A percentile compares a stretch with the other conserved stretches of the same genome.
phyloP scores from a whole-genome alignment of 1,140 invertebrate genomes.

The Drosophila ohnishii region DNA sequence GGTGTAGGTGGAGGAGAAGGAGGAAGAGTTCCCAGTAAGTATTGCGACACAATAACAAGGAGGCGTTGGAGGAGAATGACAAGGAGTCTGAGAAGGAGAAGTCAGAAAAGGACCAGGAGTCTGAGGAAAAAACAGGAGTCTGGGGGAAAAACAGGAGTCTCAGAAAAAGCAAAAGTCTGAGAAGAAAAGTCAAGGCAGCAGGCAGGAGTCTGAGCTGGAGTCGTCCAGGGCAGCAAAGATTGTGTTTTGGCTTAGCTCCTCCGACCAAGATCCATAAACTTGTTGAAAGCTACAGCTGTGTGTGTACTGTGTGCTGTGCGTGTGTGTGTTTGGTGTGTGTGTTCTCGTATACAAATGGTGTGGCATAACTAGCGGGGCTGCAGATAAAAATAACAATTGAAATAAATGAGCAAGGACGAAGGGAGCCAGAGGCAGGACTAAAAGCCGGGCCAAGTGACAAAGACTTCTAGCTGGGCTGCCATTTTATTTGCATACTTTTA shows the following conservation, averaged over 20 bases:
- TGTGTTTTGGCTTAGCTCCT: constrained; percentile 35
- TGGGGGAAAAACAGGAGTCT: neutral
- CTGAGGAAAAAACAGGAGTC: neutral
- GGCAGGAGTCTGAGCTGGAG: neutral
- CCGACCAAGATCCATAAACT: constrained; percentile 46
- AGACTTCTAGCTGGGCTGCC: constrained; percentile 15
- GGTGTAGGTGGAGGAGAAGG: constrained; percentile 6
- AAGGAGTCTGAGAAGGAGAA: neutral
- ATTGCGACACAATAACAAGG: constrained; percentile 42
- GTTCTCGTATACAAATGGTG: constrained; percentile 39
- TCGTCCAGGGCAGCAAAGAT: constrained; percentile 24
- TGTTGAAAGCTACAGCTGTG: constrained; percentile 29
- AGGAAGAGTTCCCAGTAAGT: constrained; percentile 11
- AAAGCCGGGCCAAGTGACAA: constrained; percentile 4
- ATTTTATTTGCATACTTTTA: constrained; percentile 64
- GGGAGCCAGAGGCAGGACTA: neutral
- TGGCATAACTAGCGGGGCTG: constrained; percentile 66
- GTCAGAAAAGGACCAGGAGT: neutral
- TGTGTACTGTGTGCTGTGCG: neutral
- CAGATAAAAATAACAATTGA: constrained; percentile 74
- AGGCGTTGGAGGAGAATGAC: neutral
- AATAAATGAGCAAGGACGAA: constrained; percentile 64
- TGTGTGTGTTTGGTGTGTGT: neutral
- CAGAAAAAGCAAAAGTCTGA: neutral
- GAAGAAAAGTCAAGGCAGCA: neutral